Evolutionary conservation across 2,888 invertebrate species (phyloP).

Genomic region (Drosophila eohydei): DNA sequence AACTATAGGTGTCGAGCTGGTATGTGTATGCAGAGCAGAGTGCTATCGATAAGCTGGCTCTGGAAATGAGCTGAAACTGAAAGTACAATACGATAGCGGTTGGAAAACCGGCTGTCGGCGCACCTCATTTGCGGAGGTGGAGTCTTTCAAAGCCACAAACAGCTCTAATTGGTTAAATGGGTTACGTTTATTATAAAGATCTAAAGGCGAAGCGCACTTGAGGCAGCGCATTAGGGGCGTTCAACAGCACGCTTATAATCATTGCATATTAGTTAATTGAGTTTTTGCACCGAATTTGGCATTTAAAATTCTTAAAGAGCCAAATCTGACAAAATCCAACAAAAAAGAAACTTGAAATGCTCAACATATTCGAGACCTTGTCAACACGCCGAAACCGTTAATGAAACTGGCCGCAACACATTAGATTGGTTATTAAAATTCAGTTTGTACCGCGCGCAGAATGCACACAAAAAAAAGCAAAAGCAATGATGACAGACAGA

Average conservation of each 20-base stretch:
- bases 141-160: conserved; percentile 53
- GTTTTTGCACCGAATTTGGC: conserved; percentile 26
- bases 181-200: conserved; percentile 45
- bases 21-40: conserved; percentile 1
- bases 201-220: conserved; percentile 41
- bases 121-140: conserved; percentile 72
- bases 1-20: background rate
- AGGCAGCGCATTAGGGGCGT: conserved; percentile 54
- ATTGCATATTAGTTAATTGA: conserved; percentile 62
- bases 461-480: conserved; percentile 56
- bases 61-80: conserved; percentile 63
- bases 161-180: conserved; percentile 67
- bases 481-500: conserved; percentile 45
- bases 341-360: conserved; percentile 37
- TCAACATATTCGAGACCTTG: conserved; percentile 61
- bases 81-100: conserved; percentile 54
- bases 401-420: conserved; percentile 56
- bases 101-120: conserved; percentile 47
- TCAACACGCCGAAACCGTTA: conserved; percentile 43
- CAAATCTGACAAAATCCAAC: conserved; percentile 1
- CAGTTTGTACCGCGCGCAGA: conserved; percentile 36
- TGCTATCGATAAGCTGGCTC: conserved; percentile 47
- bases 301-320: conserved; percentile 31
- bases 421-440: conserved; percentile 56
- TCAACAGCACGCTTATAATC: conserved; percentile 27